Evolutionary conservation across 2,888 invertebrate genomes (phyloP), one percentile per base, ranked within the genome.

Genomic region (Tineola bisselliella): DNA sequence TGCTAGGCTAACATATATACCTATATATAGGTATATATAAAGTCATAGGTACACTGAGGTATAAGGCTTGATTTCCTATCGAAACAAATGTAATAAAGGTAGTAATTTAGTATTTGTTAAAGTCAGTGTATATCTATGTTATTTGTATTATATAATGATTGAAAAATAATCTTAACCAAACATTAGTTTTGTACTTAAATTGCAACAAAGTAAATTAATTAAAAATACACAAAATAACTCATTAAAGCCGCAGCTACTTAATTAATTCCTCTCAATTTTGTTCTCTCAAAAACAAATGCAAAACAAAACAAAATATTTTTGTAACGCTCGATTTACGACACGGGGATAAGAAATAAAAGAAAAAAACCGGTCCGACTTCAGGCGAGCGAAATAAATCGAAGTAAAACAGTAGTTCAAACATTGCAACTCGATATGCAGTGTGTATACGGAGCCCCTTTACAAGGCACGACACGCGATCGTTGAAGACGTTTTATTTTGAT

Each of bases 401-500:
- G 60, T 59, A 19, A 25, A 62, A 81, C 83, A 77, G 83, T 84
- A 83, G 83, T 83, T 69, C 68, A 70, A 73, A 74, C 73, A 65
- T 64, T 64, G 81, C 68, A 81, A 83, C 80, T 70, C 68, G 82
- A 84, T 81, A 81, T 72, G 72, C 68, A 61, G 61, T 25, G 61
- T 25, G 6, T 58, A 30, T 33, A n/a, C 13, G 58, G 33, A 33
- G 17, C 54, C 10, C 17, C 58, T 58, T 58, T 58, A 58, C 33
- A 58, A 30, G 30, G 1, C 5, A 33, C 33, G 58, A 58, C 58
- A 58, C 58, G 58, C 58, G 31, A 58, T 58, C 56, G 56, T 10
- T 30, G 11, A 56, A 56, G 5, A n/a, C n/a, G n/a, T n/a, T n/a
- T n/a, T n/a, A n/a, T n/a, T n/a, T n/a, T n/a, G n/a, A n/a, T n/a